Conservation (phyloP, 2,888 invertebrate species). For the Athetis lepigone region DNA sequence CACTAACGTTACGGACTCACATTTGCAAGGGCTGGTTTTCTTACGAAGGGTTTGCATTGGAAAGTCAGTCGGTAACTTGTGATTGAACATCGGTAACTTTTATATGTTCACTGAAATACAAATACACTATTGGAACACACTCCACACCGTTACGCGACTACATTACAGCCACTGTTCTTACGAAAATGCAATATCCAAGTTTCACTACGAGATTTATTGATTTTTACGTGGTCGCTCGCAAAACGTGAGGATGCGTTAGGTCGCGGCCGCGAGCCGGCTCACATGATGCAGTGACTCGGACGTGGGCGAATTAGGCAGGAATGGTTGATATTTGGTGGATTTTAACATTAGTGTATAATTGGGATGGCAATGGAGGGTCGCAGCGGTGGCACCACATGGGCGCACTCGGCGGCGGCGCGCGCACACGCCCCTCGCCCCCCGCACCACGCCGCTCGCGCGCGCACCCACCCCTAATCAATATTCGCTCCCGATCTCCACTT, state of each 20-base stretch:
- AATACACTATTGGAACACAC: slow-evolving; percentile 82
- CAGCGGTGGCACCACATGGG: slow-evolving; percentile 70
- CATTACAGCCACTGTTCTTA: slow-evolving; percentile 69
- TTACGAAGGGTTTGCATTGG: slow-evolving; percentile 97
- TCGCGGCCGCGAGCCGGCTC: slow-evolving; percentile 62
- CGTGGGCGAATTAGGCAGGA: slow-evolving; percentile 49
- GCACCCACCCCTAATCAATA: slow-evolving; percentile 85
- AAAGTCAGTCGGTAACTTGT: slow-evolving; percentile 90
- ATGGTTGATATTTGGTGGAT: slow-evolving; percentile 59
- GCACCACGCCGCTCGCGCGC: slow-evolving; percentile 73
- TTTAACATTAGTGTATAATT: slow-evolving; percentile 71
- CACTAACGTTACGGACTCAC: slow-evolving; percentile 92
- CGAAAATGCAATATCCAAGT: slow-evolving; percentile 76
- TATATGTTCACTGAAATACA: slow-evolving; percentile 84
- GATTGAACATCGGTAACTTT: slow-evolving; percentile 89
- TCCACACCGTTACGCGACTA: slow-evolving; percentile 67
- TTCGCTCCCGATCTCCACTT: slow-evolving; percentile 78
- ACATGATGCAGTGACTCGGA: slow-evolving; percentile 62
- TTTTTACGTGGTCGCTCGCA: slow-evolving; percentile 78
- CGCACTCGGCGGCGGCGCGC: slow-evolving; percentile 67
- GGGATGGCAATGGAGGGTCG: slow-evolving; percentile 68
- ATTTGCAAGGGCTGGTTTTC: slow-evolving; percentile 98
- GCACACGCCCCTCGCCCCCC: slow-evolving; percentile 66
- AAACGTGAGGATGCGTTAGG: slow-evolving; percentile 62
- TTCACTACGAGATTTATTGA: slow-evolving; percentile 82